Percentiles rank a stretch among this genome's conserved stretches.
Conservation (phyloP, 2,113 vertebrate genomes). For the Tupaia chinensis region DNA sequence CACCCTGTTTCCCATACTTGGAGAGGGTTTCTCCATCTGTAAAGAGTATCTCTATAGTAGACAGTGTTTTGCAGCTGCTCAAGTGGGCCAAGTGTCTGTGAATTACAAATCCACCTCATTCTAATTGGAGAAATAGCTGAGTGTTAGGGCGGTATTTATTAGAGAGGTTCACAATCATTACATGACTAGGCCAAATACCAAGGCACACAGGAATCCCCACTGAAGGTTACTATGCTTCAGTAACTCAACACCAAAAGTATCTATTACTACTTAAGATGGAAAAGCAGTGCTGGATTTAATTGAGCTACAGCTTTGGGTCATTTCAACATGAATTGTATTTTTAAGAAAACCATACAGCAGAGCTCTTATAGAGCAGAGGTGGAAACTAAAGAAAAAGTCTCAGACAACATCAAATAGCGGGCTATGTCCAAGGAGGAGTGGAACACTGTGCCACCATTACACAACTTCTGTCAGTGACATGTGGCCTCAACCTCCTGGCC, state of each 20-base stretch:
- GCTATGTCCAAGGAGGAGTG: not conserved
- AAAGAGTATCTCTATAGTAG: not conserved
- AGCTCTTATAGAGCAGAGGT: not conserved
- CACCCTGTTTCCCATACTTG: not conserved
- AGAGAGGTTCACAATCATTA: not conserved
- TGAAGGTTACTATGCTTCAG: not conserved
- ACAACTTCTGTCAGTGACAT: not conserved
- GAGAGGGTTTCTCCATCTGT: not conserved
- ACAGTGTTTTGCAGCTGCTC: not conserved
- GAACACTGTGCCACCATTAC: not conserved
- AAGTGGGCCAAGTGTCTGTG: not conserved
- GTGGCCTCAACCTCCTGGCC: not conserved
- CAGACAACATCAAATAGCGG: not conserved
- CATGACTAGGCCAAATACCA: not conserved
- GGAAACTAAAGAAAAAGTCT: not conserved
- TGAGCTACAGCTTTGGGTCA: not conserved
- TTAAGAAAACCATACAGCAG: not conserved
- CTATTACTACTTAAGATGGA: not conserved
- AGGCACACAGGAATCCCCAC: not conserved
- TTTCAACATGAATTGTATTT: not conserved
- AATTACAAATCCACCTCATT: not conserved
- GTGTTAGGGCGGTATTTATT: not conserved
- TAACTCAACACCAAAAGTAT: not conserved
- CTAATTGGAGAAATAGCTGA: not conserved
- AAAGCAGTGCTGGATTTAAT: not conserved